Base-by-base conservation (phyloP, 2,888 invertebrate species). In the Eupeodes luniger region DNA sequence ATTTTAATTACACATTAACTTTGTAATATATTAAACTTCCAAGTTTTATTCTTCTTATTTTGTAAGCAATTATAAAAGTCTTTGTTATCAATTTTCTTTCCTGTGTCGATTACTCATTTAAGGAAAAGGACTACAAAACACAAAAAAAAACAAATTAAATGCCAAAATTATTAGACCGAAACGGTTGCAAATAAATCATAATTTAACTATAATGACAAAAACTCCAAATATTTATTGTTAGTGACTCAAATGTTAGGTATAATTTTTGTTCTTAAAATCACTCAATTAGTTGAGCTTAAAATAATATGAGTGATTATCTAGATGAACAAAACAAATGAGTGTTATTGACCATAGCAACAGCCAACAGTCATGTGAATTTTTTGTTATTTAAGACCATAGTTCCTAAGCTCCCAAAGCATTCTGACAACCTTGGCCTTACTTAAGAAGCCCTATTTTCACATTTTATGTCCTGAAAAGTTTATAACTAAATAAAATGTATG, bases 111-210 rank as follows among this genome's bases (percentile, higher is more conserved):
- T 59, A 62, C 40, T 62, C 40, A 40, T 2, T 6, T 2, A 44
- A 16, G 11, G 5, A 62, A 62, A 62, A 40, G 40, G 44, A 62
- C 40, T 3, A 44, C 62, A 62, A 62, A 51, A 55, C 53, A 55
- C n/a, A 16, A 19, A 27, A 27, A 5, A 4, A 27, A 5, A 4
- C 1, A 49, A 14, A 36, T 34, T 27, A 16, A 40, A 9, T 1
- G 14, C 1, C 59, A 14, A 49, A 66, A 14, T 66, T 66, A 66
- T 9, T 49, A 66, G 66, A 66, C 47, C 66, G 47, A 49, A 66
- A 27, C 66, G 47, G 27, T 47, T 27, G 47, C 47, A 47, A 66
- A 66, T 66, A 66, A 66, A 66, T 49, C 47, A 66, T 27, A 11
- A 66, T 34, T 14, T 34, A 19, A 19, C 19, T 19, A 40, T 4